Evolutionary conservation across 2,797 vertebrate genomes (phyloP), one percentile per base, ranked within the genome.

Genomic region (Staurois parvus): DNA sequence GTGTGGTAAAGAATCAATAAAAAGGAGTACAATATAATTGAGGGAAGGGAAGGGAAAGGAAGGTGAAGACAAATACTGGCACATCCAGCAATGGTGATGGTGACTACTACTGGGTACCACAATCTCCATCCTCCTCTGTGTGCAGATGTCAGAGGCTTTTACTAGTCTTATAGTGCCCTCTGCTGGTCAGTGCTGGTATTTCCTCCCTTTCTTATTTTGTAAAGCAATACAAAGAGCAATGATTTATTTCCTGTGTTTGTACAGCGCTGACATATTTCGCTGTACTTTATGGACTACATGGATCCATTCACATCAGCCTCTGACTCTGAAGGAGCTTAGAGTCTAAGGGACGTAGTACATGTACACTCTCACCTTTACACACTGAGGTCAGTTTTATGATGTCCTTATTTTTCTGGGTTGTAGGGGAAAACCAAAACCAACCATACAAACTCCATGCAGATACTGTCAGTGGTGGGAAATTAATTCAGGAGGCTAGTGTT

Each of bases 121-220:
- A 30, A 21, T 0, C 52, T 34, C 37, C 75, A 72, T 62, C 45
- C 26, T 64, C 48, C 75, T 19, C 59, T 64, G 17, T 64, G 17
- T 7, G 48, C 19, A 4, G 48, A 29, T 29, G 40, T 30, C 24
- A 29, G 8, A 28, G 34, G 19, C 15, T 17, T 59, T 30, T 72
- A 28, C 13, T 73, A 42, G 85, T 78, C 74, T 79, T 28, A 72
- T 8, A 83, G n/a, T 37, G 75, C 85, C 62, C 69, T 83, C 85
- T 83, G 69, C 75, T 83, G 85, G 80, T 66, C 21, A 66, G 19
- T 59, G 12, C 3, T 12, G n/a, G 74, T 34, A 68, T 19, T 52
- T 24, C 21, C 24, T 8, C 32, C 11, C 8, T n/a, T 37, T 37
- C 13, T 64, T 10, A 64, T 24, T 24, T 13, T 5, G 2, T 8